Evolutionary conservation across 2,113 vertebrate species (phyloP).

Genomic region (Hucho hucho): DNA sequence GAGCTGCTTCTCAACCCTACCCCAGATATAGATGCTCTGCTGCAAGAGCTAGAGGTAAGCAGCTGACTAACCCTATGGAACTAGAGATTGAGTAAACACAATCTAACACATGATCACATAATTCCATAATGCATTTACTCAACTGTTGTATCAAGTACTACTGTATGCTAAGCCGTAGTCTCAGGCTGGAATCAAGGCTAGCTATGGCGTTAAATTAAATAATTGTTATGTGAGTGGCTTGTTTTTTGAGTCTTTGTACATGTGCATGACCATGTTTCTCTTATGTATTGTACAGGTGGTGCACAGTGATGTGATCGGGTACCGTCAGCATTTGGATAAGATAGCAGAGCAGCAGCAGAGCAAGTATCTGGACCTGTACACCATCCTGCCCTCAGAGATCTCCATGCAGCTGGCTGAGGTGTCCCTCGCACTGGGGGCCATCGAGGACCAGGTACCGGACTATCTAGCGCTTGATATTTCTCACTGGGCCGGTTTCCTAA

Average conservation of each 20-base stretch:
- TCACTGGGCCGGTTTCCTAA: too few relatives aligned
- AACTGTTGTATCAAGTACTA: too few relatives aligned
- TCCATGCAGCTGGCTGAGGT: constrained; percentile 89
- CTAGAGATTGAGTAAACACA: too few relatives aligned
- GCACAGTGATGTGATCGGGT: constrained; percentile 78
- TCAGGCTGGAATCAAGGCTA: too few relatives aligned
- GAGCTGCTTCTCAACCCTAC: constrained; percentile 89
- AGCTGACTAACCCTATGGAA: background rate
- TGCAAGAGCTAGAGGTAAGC: constrained; percentile 88
- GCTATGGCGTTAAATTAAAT: background rate
- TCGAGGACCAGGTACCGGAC: constrained; percentile 84
- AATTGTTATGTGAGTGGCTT: background rate
- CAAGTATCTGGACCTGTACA: constrained; percentile 89
- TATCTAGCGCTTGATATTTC: background rate
- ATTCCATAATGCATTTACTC: too few relatives aligned
- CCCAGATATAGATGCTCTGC: constrained; percentile 81
- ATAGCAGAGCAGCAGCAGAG: constrained; percentile 89
- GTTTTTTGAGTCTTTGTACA: background rate
- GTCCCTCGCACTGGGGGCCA: constrained; percentile 80
- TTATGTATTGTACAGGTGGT: constrained; percentile 71
- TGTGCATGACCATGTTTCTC: too few relatives aligned
- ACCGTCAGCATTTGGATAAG: constrained; percentile 86
- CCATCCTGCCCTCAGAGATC: constrained; percentile 86
- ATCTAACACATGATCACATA: too few relatives aligned
- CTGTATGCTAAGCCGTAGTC: too few relatives aligned